Evolutionary conservation across 2,113 vertebrate genomes (phyloP), one percentile per base, ranked within the genome.

Genomic region (Sardina pilchardus): DNA sequence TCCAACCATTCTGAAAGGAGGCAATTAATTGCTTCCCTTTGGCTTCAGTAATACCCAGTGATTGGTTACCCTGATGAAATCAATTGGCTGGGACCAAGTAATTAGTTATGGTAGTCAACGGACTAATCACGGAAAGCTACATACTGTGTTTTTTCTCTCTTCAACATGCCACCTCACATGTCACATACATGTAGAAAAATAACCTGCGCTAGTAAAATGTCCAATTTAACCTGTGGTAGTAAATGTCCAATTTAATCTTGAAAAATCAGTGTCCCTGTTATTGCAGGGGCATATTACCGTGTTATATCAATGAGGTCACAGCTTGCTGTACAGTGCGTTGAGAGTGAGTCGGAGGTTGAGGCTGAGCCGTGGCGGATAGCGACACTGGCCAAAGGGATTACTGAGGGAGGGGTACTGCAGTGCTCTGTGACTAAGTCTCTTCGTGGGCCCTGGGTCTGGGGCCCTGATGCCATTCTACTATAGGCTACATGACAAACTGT

Each of bases 11-110:
- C 59, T 78, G 71, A 78, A 78, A 78, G 71, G 71, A 78, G 16
- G 14, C 71, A 78, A 78, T 78, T 36, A 78, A 78, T 78, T 39
- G 71, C 10, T 78, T 34, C 71, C 71, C 71, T 78, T 78, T 78
- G 71, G 71, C 71, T 78, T 36, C 9, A 36, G 34, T 78, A 39
- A 36, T 36, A 36, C 30, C 71, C 30, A 36, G 30, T 78, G 71
- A 78, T 78, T 34, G 71, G 71, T 78, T 78, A 36, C 71, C 71
- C 34, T 78, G 71, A 78, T 78, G 30, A 78, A 78, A 78, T 78
- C 71, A 78, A 78, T 78, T 78, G 71, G 71, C 71, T 78, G 71
- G 71, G 71, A 34, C 71, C 34, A 36, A 26, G 63, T 71, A 71
- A 78, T 78, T 78, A 78, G 71, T 78, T 34, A 78, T 78, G 71